Base-by-base conservation (phyloP, 2,113 vertebrate genomes). In the Chloroceryle aenea region DNA sequence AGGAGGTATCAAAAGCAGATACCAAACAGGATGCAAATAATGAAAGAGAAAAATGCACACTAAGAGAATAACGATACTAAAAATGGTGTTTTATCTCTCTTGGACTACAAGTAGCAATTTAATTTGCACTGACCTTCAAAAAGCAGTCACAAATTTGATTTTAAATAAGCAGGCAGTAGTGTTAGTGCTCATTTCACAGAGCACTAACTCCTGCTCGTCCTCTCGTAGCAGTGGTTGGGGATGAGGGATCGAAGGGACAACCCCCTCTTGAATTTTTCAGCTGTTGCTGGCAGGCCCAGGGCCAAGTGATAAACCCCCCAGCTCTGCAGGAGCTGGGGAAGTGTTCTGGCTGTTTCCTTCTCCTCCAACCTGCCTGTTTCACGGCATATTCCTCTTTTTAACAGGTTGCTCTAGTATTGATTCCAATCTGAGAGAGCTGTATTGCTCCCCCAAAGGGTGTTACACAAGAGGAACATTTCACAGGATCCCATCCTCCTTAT, bases 1-100 rank as follows among this genome's bases (percentile, higher is more conserved):
- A 94, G 64, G 85, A 81, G 52, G 48, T 40, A 95, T 93, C 73
- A 94, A 78, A 92, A 90, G 58, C 56, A 75, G 69, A 68, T 6
- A 84, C 25, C 45, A 66, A 85, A 89, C 10, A 48, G 58, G 73
- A 86, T 80, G 87, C 48, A 94, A 83, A 91, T 80, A 91, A 94
- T 36, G 32, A 63, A 66, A 82, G 47, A 81, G 61, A 72, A 93
- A 86, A 75, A 63, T 6, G 36, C 0, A 0, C 61, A 32, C 21
- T 34, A 71, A 42, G 75, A 87, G 38, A 91, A 43, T 45, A 90
- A 86, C 0, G 3, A 66, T 38, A 67, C 72, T 67, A 47, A 66
- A 96, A 55, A 3, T 2, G 9, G 40, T 52, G 71, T 32, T 89
- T 78, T 85, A 20, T 85, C 53, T 66, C 72, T 88, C 73, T 58